These are phyloP conservation scores for Drosophila truncata DNA, from an alignment of 1,140 invertebrate species.

Conservation along the genomic window DNA sequence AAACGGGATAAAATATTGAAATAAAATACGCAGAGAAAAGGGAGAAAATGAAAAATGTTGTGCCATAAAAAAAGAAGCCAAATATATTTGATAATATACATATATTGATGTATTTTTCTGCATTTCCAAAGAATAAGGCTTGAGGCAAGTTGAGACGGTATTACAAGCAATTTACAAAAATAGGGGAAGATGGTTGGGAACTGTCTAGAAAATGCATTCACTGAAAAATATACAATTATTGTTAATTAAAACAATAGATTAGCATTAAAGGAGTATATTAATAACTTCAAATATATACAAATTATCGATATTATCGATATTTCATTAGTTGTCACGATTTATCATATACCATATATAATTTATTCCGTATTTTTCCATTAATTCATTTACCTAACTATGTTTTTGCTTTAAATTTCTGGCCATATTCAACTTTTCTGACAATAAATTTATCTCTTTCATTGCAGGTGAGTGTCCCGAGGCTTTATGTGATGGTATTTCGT, in stretches of 20 bases:
- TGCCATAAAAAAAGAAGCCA: slow-evolving; percentile 74
- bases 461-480: slow-evolving; percentile 58
- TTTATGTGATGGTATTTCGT: slow-evolving; percentile 4
- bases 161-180: slow-evolving; percentile 35
- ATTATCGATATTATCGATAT: slow-evolving; percentile 6
- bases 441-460: slow-evolving; percentile 46
- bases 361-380: slow-evolving; percentile 1
- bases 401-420: slow-evolving; percentile 31
- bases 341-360: slow-evolving; percentile 2
- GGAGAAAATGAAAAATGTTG: slow-evolving; percentile 74
- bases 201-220: background rate
- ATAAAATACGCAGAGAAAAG: slow-evolving; percentile 56
- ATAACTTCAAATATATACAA: background rate
- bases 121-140: slow-evolving; percentile 38
- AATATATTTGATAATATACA: slow-evolving; percentile 46
- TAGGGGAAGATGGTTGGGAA: background rate
- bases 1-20: slow-evolving; percentile 65
- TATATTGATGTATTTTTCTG: slow-evolving; percentile 40
- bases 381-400: slow-evolving; percentile 10
- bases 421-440: slow-evolving; percentile 21
- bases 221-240: background rate
- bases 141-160: slow-evolving; percentile 33
- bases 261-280: background rate
- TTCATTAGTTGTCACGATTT: slow-evolving; percentile 35
- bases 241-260: too few relatives aligned